Conservation (phyloP, 2,888 invertebrate species). For the Epicampocera succincta region DNA sequence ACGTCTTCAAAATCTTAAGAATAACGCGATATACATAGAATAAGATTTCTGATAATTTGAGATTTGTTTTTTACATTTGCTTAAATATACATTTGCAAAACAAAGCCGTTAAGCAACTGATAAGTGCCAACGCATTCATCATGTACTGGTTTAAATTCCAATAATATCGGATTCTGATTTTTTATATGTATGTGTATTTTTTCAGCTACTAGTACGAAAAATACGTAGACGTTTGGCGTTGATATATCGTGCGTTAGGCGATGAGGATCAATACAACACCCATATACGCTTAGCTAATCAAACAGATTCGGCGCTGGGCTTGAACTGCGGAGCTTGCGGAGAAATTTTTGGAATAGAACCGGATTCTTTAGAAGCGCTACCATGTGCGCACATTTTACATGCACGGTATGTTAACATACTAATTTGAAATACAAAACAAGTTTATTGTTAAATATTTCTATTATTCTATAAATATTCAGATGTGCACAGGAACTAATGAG, state of each 20-base stretch:
- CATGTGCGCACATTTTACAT: slow-evolving; percentile 94
- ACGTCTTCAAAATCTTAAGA: too few relatives aligned
- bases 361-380: slow-evolving; percentile 89
- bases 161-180: too few relatives aligned
- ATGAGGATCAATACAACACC: slow-evolving; percentile 89
- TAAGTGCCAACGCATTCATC: too few relatives aligned
- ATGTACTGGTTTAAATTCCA: too few relatives aligned
- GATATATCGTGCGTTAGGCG: slow-evolving; percentile 91
- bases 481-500: slow-evolving; percentile 87
- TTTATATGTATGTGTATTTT: neutral
- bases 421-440: neutral
- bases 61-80: too few relatives aligned
- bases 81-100: too few relatives aligned
- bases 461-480: slow-evolving; percentile 73
- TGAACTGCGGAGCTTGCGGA: slow-evolving; percentile 91
- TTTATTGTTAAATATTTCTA: too few relatives aligned
- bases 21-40: too few relatives aligned
- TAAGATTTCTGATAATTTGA: too few relatives aligned
- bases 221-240: slow-evolving; percentile 89
- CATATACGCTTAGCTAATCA: slow-evolving; percentile 85
- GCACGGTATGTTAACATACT: slow-evolving; percentile 84
- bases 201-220: slow-evolving; percentile 89
- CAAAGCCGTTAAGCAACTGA: too few relatives aligned
- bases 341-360: slow-evolving; percentile 88
- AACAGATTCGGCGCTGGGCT: slow-evolving; percentile 87